Conservation (phyloP, 2,888 invertebrate species). For the Geophilus truncorum region DNA sequence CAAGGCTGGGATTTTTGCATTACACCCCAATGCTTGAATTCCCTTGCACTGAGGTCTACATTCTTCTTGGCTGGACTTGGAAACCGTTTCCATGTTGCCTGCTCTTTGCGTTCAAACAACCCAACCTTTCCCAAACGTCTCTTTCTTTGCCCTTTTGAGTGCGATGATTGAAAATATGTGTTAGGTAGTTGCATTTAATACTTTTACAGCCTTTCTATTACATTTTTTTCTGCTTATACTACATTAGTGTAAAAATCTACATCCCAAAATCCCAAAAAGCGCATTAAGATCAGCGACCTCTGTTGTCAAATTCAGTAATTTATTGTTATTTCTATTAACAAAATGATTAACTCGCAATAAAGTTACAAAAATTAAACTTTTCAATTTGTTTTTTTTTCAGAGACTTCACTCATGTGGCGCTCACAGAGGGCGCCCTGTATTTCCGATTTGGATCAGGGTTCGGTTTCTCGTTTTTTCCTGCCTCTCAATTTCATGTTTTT, state of each 20-base stretch:
- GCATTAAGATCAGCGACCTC: too few relatives aligned
- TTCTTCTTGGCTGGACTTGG: constrained; percentile 11
- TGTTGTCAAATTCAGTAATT: too few relatives aligned
- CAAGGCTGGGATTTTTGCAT: constrained; percentile 27
- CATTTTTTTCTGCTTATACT: background rate
- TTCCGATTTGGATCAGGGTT: background rate
- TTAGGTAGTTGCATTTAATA: background rate
- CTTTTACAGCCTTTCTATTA: background rate
- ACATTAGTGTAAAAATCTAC: too few relatives aligned
- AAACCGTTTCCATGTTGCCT: constrained; percentile 17
- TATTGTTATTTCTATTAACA: too few relatives aligned
- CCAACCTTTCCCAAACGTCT: background rate
- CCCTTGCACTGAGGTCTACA: constrained; percentile 3
- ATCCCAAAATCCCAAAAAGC: too few relatives aligned
- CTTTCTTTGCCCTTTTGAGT: constrained; percentile 2
- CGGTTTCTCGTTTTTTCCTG: background rate
- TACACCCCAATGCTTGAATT: constrained; percentile 23
- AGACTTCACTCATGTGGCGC: background rate
- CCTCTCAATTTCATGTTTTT: background rate
- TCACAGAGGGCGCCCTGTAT: background rate
- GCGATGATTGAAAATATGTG: constrained; percentile 4
- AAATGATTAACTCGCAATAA: too few relatives aligned
- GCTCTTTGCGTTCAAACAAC: background rate
- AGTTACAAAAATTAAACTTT: too few relatives aligned
- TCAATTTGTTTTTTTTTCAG: too few relatives aligned